Percentiles rank a stretch among this genome's conserved stretches.
These are phyloP conservation scores for Rhinogobio ventralis DNA, from an alignment of 2,797 vertebrate genomes.

Conservation along the genomic window DNA sequence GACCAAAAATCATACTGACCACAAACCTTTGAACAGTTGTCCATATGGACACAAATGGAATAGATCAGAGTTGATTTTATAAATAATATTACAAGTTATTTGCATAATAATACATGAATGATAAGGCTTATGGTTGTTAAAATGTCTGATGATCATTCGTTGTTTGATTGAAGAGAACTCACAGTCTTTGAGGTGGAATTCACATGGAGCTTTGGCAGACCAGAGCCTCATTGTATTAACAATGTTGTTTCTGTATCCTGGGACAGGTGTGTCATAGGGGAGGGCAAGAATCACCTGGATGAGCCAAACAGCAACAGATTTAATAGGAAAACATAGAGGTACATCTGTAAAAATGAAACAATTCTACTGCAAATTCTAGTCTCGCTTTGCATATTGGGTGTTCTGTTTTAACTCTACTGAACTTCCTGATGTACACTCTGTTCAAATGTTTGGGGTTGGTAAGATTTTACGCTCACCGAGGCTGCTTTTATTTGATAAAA, in stretches of 20 bases:
- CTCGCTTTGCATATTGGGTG: not conserved
- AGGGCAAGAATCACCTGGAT: conserved; percentile 87
- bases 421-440: not conserved
- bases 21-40: not conserved
- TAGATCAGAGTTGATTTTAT: not conserved
- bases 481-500: not conserved
- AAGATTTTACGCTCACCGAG: not conserved
- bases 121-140: not conserved
- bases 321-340: not conserved
- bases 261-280: conserved; percentile 90
- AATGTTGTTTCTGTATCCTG: conserved; percentile 90
- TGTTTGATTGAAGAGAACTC: conserved; percentile 62
- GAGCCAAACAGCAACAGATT: conserved; percentile 23
- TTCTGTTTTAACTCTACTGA: not conserved
- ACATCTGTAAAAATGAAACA: not conserved
- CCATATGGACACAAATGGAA: not conserved
- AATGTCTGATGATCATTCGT: not conserved
- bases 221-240: conserved; percentile 95
- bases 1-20: not conserved
- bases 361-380: not conserved
- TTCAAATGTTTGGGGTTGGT: too few relatives aligned
- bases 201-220: conserved; percentile 92
- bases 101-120: not conserved
- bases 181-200: conserved; percentile 95
- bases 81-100: not conserved